Percentiles rank a stretch among this genome's conserved stretches.
These are phyloP conservation scores for Meghimatium bilineatum DNA, from an alignment of 2,888 invertebrate genomes.

Conservation along the genomic window DNA sequence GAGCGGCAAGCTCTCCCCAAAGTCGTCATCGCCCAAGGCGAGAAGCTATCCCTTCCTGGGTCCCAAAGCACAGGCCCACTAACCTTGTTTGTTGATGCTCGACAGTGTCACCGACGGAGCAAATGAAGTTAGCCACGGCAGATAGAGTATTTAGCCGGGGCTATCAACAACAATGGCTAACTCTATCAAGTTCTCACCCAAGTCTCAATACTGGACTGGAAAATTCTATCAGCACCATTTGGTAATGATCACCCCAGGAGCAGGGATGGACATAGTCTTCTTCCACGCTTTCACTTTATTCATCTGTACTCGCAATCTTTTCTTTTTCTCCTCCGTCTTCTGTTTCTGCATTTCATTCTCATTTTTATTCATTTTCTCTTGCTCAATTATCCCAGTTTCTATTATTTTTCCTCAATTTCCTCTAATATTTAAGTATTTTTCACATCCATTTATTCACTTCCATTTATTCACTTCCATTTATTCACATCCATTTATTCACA, in stretches of 20 bases:
- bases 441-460: too few relatives aligned
- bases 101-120: slow-evolving; percentile 27
- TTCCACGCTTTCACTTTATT: neutral
- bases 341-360: neutral
- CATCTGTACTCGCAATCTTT: neutral
- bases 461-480: too few relatives aligned
- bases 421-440: too few relatives aligned
- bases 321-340: neutral
- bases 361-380: neutral
- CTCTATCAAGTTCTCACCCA: slow-evolving; percentile 46
- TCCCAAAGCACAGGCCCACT: slow-evolving; percentile 25
- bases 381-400: slow-evolving; percentile 28
- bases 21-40: slow-evolving; percentile 15
- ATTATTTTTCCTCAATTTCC: too few relatives aligned
- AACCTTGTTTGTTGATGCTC: slow-evolving; percentile 48
- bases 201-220: slow-evolving; percentile 44
- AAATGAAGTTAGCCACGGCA: slow-evolving; percentile 49
- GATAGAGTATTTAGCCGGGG: slow-evolving; percentile 50
- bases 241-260: slow-evolving; percentile 46
- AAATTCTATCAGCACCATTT: slow-evolving; percentile 48
- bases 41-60: slow-evolving; percentile 25
- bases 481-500: too few relatives aligned
- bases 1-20: neutral
- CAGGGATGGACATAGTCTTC: neutral
- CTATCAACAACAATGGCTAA: slow-evolving; percentile 51